phyloP scores from a whole-genome alignment of 2,888 invertebrate genomes.

The Tridacna crocea region DNA sequence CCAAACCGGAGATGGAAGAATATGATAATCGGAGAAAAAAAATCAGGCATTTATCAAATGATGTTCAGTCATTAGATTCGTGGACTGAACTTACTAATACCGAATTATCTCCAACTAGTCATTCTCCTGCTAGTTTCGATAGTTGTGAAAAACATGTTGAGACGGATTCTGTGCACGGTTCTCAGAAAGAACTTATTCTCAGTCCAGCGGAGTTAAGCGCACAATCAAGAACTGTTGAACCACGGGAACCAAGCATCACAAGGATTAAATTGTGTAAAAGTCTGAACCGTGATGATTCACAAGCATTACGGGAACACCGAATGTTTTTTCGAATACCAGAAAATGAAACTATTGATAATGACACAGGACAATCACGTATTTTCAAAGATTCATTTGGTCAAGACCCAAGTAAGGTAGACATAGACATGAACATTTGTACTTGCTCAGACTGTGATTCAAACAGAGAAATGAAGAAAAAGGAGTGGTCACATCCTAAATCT shows the following conservation, averaged over 20 bases:
- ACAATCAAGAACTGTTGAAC: constrained; percentile 16
- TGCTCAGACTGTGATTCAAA: constrained; percentile 20
- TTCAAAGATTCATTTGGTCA: too few species aligned
- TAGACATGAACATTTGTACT: not conserved
- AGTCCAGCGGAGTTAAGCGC: constrained; percentile 34
- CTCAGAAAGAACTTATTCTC: constrained; percentile 30
- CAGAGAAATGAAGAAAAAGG: not conserved
- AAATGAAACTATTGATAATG: not conserved
- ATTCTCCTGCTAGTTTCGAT: not conserved
- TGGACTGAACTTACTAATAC: constrained; percentile 66
- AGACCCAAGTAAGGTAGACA: not conserved
- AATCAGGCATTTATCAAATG: constrained; percentile 59
- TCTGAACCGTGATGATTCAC: not conserved
- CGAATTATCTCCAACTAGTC: constrained; percentile 18
- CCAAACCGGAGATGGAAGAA: not conserved
- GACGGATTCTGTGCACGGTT: not conserved
- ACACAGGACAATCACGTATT: not conserved
- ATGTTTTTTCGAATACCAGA: constrained; percentile 22
- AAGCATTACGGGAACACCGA: not conserved
- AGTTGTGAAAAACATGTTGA: not conserved
- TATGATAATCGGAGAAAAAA: not conserved
- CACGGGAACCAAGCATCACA: constrained; percentile 31
- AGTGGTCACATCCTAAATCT: not conserved
- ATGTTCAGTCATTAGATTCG: constrained; percentile 71
- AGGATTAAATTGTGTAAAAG: constrained; percentile 46